Base-by-base conservation (phyloP, 2,113 vertebrate species). In the Pagrus major region DNA sequence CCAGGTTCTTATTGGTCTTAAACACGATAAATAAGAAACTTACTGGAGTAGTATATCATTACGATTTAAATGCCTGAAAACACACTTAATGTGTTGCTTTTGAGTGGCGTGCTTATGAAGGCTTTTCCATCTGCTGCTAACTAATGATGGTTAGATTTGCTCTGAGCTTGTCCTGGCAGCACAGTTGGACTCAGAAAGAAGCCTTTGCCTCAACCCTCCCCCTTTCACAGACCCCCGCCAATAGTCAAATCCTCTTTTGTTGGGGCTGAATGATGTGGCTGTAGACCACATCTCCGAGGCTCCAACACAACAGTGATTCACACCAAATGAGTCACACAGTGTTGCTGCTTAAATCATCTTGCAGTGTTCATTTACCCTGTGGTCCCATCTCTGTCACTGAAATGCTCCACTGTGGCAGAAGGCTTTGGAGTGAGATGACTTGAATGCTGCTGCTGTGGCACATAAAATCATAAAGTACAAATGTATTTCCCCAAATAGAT, bases 301-400 rank as follows among this genome's bases (percentile, higher is more conserved):
- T 68, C 64, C 67, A 69, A 15, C 23, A 21, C 58, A 54, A 35
- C 44, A 58, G 61, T 78, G 83, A 81, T 66, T 80, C 83, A 80
- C 76, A 51, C 44, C 21, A 23, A 71, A 31, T 76, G 81, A 84
- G 77, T 86, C 84, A 71, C 27, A 33, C 9, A 21, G 51, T 21
- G 71, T 69, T 52, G 29, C 52, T 56, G 3, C 0, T 69, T 66
- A 79, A 79, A 65, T 72, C 47, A 54, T 56, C 4, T 35, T 25
- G 9, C 51, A 33, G 4, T 41, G 59, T 49, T 64, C 12, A 10
- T 35, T 83, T 29, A n/a, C 46, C 59, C 66, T 23, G 72, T 65
- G 72, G 77, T 74, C n/a, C 69, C 31, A 9, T 80, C 77, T 64
- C 72, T 46, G 67, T 10, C 35, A 55, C 46, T 47, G 47, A 68